Conservation (phyloP, 2,888 invertebrate genomes). For the Lasioglossum lativentre region DNA sequence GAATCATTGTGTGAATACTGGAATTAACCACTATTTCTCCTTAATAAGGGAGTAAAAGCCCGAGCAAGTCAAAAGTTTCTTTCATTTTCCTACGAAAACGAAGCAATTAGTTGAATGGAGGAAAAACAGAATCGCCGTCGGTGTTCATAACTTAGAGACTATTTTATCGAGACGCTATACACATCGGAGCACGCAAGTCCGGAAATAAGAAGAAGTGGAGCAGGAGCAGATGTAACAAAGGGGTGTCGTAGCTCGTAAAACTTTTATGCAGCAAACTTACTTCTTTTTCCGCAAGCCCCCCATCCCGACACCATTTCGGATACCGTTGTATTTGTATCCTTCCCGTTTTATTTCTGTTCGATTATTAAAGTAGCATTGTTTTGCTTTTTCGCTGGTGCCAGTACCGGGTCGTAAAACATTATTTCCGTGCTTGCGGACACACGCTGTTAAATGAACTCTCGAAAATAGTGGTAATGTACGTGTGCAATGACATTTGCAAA, state of each 20-base stretch:
- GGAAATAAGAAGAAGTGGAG: constrained; percentile 71
- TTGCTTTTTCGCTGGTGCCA: constrained; percentile 38
- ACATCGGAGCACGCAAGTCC: constrained; percentile 61
- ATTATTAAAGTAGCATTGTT: constrained; percentile 73
- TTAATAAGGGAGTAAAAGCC: not conserved
- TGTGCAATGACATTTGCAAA: not conserved
- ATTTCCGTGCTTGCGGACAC: not conserved
- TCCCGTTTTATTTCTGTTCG: constrained; percentile 74
- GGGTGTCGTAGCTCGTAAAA: constrained; percentile 77
- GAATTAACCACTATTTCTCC: too few species aligned
- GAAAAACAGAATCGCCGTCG: not conserved
- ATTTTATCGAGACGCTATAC: constrained; percentile 64
- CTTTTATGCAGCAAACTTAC: constrained; percentile 76
- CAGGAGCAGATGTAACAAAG: constrained; percentile 78
- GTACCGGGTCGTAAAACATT: constrained; percentile 34
- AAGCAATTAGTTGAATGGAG: not conserved
- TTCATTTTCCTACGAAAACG: not conserved
- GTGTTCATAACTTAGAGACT: constrained; percentile 24
- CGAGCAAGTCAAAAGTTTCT: not conserved
- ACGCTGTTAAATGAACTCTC: not conserved
- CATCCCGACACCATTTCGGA: constrained; percentile 1
- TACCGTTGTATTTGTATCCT: constrained; percentile 51
- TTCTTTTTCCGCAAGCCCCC: constrained; percentile 51
- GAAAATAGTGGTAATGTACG: not conserved
- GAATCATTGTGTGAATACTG: too few species aligned